These are phyloP conservation scores for Equus quagga DNA, from an alignment of 2,113 vertebrate species.

Conservation along the genomic window DNA sequence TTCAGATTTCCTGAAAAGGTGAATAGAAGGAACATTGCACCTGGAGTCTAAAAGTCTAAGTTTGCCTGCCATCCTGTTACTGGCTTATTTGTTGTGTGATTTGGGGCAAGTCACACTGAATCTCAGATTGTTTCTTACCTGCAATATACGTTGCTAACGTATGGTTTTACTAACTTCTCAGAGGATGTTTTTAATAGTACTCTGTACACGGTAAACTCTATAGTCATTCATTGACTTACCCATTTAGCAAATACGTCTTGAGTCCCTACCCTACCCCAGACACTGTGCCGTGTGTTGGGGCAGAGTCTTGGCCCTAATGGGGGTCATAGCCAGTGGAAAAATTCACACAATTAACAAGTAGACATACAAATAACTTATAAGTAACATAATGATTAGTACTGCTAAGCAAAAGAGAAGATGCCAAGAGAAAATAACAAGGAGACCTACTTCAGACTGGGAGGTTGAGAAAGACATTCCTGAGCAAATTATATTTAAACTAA, in stretches of 20 bases:
- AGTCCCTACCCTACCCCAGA: neutral
- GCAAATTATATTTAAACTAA: neutral
- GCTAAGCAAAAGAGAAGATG: neutral
- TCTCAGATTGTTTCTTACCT: neutral
- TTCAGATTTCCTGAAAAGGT: neutral
- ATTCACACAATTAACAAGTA: neutral
- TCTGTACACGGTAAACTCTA: neutral
- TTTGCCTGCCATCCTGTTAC: neutral
- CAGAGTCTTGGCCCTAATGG: neutral
- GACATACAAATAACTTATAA: neutral
- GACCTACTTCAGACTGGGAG: neutral
- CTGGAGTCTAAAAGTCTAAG: neutral
- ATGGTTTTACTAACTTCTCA: neutral
- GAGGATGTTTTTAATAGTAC: neutral
- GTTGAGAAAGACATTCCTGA: neutral
- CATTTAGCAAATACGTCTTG: neutral
- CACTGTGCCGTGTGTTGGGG: too few relatives aligned
- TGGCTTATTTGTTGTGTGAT: neutral
- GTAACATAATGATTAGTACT: neutral
- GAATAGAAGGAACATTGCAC: neutral
- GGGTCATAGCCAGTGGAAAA: neutral
- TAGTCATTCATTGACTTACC: neutral
- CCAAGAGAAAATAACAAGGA: neutral
- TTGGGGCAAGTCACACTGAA: neutral
- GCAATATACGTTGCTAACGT: neutral